Base-by-base conservation (phyloP, 2,888 invertebrate species). In the Scaptomyza reducta region DNA sequence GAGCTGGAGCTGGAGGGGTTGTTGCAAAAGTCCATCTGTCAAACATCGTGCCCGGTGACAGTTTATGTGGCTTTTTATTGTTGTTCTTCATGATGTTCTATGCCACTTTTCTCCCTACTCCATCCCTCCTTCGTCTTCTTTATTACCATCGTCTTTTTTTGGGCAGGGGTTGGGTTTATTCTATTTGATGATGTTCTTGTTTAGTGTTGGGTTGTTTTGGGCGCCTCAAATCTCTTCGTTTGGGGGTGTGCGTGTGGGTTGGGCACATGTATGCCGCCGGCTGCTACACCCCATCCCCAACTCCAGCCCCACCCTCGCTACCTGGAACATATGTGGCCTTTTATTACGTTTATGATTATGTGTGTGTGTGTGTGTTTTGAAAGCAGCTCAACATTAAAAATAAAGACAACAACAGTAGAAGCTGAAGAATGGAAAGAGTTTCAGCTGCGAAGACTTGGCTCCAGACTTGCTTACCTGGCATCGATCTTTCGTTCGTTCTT, bases 241-340 rank as follows among this genome's bases (percentile, higher is more conserved):
- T 13, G 1, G 33, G 22, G 18, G 25, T 29, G 40, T 46, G 35
- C n/a, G 31, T 31, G 31, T 9, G 31, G 2, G 9, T 31, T n/a
- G n/a, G n/a, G n/a, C n/a, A n/a, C n/a, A 38, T 50, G 44, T 61
- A 35, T 69, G 74, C 59, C 58, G 46, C 38, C 60, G 60, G 61
- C 61, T 49, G 64, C 42, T 22, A 22, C 1, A 22, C 18, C 5
- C 31, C n/a, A n/a, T n/a, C n/a, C 5, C 16, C 10, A 13, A 10
- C 13, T 10, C 18, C 13, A 22, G 0, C 22, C 22, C 7, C 9
- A 10, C 27, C 14, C 18, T 27, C 35, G 25, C 53, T 42, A 70
- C 82, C 70, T 76, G 68, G 46, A 6, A 59, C 87, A 86, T 80
- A 84, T 82, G 87, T 71, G 87, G 71, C 76, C 84, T 83, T 82